These are phyloP conservation scores for Andrena praecox DNA, from an alignment of 2,888 invertebrate genomes.

Conservation along the genomic window DNA sequence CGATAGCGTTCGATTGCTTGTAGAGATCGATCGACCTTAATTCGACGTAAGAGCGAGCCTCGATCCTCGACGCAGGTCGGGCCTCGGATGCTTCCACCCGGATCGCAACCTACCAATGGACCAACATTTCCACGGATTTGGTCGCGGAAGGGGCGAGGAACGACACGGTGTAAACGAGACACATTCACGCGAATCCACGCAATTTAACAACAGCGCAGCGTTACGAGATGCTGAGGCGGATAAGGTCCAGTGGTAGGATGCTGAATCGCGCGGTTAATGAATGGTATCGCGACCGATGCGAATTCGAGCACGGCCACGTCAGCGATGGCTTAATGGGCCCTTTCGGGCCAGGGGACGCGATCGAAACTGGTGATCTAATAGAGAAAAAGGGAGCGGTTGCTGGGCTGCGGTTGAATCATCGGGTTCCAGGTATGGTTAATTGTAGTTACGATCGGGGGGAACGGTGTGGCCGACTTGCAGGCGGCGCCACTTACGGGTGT, in stretches of 20 bases:
- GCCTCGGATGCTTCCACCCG: slow-evolving; percentile 11
- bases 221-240: slow-evolving; percentile 33
- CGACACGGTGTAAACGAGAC: slow-evolving; percentile 47
- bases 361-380: neutral
- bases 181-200: slow-evolving; percentile 61
- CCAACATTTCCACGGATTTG: slow-evolving; percentile 30
- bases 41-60: slow-evolving; percentile 39
- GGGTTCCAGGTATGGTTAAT: slow-evolving; percentile 4
- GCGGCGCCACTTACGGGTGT: no score
- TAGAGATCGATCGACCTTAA: slow-evolving; percentile 47
- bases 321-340: slow-evolving; percentile 39
- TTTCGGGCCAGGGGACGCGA: slow-evolving; percentile 19
- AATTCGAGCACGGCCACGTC: slow-evolving; percentile 34
- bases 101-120: slow-evolving; percentile 15
- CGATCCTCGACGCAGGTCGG: neutral
- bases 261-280: slow-evolving; percentile 48
- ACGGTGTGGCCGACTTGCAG: neutral
- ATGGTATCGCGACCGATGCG: slow-evolving; percentile 34
- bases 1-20: slow-evolving; percentile 20
- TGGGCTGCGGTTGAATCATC: neutral
- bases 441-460: neutral
- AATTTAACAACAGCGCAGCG: slow-evolving; percentile 54
- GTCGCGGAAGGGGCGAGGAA: slow-evolving; percentile 3
- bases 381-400: neutral
- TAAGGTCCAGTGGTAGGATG: slow-evolving; percentile 49